Evolutionary conservation across 35 echinoderm and acorn worm species (phyloP).

Genomic region (Holothuria glaberrima): DNA sequence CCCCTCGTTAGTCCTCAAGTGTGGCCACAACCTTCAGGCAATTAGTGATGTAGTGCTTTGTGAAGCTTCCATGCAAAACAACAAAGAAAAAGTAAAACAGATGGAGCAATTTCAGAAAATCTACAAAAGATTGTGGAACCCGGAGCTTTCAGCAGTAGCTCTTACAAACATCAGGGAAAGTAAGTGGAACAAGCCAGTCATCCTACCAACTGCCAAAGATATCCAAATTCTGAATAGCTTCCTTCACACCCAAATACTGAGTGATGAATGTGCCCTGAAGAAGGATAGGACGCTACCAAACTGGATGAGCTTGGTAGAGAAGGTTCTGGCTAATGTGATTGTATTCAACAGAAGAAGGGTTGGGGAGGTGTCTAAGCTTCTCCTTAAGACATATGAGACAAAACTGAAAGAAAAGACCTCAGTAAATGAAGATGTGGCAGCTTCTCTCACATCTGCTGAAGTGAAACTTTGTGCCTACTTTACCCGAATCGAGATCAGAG

Average conservation of each 20-base stretch:
- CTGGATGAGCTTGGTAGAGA: not conserved
- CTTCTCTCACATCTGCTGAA: no score
- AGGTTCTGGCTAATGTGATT: not conserved
- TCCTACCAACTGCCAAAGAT: conserved; percentile 32
- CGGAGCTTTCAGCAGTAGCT: no score
- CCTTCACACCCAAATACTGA: not conserved
- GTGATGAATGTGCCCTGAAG: not conserved
- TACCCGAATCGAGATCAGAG: not conserved
- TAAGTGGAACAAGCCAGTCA: conserved; percentile 22
- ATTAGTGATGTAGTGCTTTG: not conserved
- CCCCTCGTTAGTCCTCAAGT: conserved; percentile 42
- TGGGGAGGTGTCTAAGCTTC: conserved; percentile 42
- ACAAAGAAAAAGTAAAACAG: not conserved
- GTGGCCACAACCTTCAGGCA: conserved; percentile 35
- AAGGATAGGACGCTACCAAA: not conserved
- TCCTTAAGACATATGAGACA: no score
- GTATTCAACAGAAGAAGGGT: conserved; percentile 44
- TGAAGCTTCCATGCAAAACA: not conserved
- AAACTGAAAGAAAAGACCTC: no score
- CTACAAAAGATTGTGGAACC: conserved; percentile 42
- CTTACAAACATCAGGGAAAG: conserved; percentile 1
- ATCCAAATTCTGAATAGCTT: conserved; percentile 17
- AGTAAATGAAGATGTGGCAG: no score
- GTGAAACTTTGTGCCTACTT: no score
- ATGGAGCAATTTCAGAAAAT: conserved; percentile 24